Evolutionary conservation across 2,797 vertebrate genomes (phyloP).

Genomic region (Propithecus deckenii): DNA sequence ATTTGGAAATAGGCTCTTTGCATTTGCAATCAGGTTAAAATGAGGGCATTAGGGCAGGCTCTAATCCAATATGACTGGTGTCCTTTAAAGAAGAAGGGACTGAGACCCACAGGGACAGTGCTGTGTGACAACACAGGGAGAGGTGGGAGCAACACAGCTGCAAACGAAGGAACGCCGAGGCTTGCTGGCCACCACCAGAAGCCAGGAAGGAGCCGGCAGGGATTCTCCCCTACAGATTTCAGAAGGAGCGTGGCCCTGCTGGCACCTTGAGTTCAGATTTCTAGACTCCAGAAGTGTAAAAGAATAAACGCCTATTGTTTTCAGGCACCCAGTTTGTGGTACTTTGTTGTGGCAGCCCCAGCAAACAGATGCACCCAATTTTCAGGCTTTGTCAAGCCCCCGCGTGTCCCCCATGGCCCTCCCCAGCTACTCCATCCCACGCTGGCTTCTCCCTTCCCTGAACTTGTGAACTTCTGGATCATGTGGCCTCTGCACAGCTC

Average conservation of each 20-base stretch:
- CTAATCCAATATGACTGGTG: background rate
- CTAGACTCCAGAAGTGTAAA: background rate
- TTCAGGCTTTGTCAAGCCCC: background rate
- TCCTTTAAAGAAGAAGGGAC: background rate
- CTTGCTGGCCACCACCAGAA: background rate
- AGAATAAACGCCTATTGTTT: background rate
- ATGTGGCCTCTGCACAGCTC: background rate
- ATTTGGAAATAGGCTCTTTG: background rate
- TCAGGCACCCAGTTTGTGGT: background rate
- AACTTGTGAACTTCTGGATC: background rate
- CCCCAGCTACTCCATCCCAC: background rate
- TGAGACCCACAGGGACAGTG: background rate
- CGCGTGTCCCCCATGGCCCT: fast-evolving
- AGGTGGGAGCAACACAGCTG: background rate
- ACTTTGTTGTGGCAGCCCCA: background rate
- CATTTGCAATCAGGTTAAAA: background rate
- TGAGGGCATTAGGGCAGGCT: background rate
- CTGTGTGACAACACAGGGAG: background rate
- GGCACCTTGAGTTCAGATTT: background rate
- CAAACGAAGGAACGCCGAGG: background rate
- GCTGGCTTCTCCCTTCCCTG: background rate
- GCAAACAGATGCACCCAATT: fast-evolving
- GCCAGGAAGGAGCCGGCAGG: background rate
- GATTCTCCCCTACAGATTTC: background rate
- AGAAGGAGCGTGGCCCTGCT: background rate